Base-by-base conservation (phyloP, 2,797 vertebrate genomes). In the Streptopelia turtur region DNA sequence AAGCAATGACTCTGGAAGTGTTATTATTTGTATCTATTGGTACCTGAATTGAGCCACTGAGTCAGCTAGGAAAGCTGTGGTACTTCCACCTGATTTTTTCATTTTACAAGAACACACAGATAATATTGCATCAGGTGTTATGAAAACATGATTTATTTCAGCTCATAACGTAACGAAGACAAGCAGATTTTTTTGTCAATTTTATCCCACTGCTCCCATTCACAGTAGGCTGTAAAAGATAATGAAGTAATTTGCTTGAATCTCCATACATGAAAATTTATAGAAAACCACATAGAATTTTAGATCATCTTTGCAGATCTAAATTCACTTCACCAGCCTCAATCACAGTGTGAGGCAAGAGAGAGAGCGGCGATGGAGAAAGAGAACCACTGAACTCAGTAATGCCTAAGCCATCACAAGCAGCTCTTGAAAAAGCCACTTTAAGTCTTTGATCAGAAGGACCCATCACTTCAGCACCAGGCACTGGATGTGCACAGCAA, bases 21-120 rank as follows among this genome's bases (percentile, higher is more conserved):
- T 41, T 66, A 77, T 50, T 15, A 35, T 65, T 77, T 82, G 5
- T 59, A 22, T 59, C 18, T 71, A 10, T 10, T 25, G 15, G 10
- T 17, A 72, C 7, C 10, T 59, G n/a, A 78, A 65, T 0, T 4
- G 1, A 83, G 50, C 5, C 37, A 64, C 33, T 41, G 37, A 69
- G 16, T 59, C 33, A 85, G 9, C n/a, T 41, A 30, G 20, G 39
- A 65, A 87, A 90, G 60, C 0, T 0, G 18, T 6, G 1, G 0
- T 22, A 31, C 18, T 75, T 76, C 47, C 33, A 47, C 27, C 18
- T 57, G 25, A 2, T 57, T 52, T 24, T 72, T 69, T 43, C 7
- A 24, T 82, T 89, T 84, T 53, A 83, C 0, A 6, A 64, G 31
- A 30, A 39, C 20, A 79, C 5, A 39, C 41, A 68, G 30, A 59